A percentile compares a stretch with the other conserved stretches of the same genome.
Conservation (phyloP, 2,113 vertebrate genomes). For the Tinamus guttatus region DNA sequence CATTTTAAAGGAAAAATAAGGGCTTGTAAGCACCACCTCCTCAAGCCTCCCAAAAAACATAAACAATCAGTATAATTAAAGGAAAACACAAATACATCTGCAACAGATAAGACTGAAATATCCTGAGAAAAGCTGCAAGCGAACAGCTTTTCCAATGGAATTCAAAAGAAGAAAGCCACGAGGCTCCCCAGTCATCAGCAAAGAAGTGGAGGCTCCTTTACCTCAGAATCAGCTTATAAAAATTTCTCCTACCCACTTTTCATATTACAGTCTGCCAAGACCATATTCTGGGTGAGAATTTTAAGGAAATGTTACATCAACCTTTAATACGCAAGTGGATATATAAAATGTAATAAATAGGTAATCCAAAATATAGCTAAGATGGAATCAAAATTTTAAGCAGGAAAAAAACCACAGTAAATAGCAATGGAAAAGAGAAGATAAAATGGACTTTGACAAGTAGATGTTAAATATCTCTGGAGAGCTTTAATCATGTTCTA, state of each 20-base stretch:
- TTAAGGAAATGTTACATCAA: background rate
- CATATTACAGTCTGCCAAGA: background rate
- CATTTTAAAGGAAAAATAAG: background rate
- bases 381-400: background rate
- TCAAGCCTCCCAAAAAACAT: background rate
- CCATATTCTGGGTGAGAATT: background rate
- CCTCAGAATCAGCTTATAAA: background rate
- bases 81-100: constrained; percentile 21
- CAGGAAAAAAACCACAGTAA: background rate
- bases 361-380: background rate
- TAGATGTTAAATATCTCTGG: background rate
- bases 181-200: background rate
- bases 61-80: background rate
- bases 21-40: background rate
- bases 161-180: background rate
- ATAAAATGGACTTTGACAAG: background rate
- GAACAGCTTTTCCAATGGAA: constrained; percentile 9
- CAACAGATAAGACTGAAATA: background rate
- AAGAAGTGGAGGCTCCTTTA: background rate
- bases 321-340: background rate
- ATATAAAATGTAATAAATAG: background rate
- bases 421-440: background rate
- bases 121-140: background rate
- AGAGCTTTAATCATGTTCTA: background rate
- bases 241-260: background rate